Base-by-base conservation (phyloP, 1,140 invertebrate genomes). In the Cydia strobilella region DNA sequence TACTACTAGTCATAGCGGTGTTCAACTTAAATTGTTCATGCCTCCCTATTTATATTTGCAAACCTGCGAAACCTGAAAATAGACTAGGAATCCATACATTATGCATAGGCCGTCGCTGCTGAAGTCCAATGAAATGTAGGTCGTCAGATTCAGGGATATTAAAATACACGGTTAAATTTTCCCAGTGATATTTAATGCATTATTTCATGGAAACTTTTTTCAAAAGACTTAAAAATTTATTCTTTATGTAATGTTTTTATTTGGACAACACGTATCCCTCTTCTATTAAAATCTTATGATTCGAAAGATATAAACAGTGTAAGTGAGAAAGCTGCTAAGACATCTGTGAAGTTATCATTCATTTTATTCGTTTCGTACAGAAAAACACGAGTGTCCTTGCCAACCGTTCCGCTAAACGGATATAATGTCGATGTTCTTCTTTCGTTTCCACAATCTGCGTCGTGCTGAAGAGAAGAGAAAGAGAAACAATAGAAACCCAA, bases 401-500 rank as follows among this genome's bases (percentile, higher is more conserved):
- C 59, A 51, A 75, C 15, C 27, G 79, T 78, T 71, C 48, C 73
- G 31, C 10, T 31, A 77, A 76, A 75, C 74, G 73, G 76, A 75
- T 84, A 92, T 85, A 86, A 97, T 98, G 97, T 98, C 97, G 94
- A 95, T 98, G 94, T 98, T 98, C 95, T 98, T 98, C 95, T 98
- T 98, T 94, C 97, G 97, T 74, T 95, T 97, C 88, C 97, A 97
- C 95, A 97, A 97, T 93, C 94, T 98, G 84, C 96, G 96, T 87
- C 95, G 97, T 54, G 96, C 96, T 85, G 96, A 97, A 92, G 96
- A 96, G 84, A 96, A 94, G 74, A 93, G 93, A 84, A 94, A 94
- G 77, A 94, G 93, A 84, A 78, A 74, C 51, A 80, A 93, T 82
- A 93, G 80, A 76, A 90, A 94, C 73, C 77, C 93, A 80, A 94